Evolutionary conservation across 2,888 invertebrate genomes (phyloP).

Genomic region (Macaria liturata): DNA sequence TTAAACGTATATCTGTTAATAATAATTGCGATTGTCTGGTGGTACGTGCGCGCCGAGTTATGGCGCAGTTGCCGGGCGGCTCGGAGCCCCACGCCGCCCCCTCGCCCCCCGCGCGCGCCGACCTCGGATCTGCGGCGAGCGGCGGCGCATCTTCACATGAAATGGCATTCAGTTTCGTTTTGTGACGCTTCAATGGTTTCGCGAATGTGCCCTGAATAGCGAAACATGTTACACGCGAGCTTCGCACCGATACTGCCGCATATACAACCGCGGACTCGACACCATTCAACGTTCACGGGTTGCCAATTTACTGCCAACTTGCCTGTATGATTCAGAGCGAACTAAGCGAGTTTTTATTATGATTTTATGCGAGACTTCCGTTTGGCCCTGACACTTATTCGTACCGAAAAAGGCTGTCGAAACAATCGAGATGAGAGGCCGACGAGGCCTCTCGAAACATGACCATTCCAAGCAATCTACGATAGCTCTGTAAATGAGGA

Average conservation of each 20-base stretch:
- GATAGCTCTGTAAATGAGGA: conserved; percentile 11
- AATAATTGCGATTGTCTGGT: conserved; percentile 80
- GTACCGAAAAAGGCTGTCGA: conserved; percentile 28
- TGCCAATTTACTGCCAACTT: conserved; percentile 14
- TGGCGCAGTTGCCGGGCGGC: conserved; percentile 73
- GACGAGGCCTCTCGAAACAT: conserved; percentile 17
- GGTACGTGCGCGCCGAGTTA: conserved; percentile 75
- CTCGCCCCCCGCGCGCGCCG: conserved; percentile 44
- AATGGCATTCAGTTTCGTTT: conserved; percentile 69
- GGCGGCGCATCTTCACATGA: conserved; percentile 67
- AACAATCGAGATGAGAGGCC: conserved; percentile 22
- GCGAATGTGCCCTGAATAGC: conserved; percentile 56
- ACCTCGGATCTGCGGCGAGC: conserved; percentile 53
- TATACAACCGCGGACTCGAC: conserved; percentile 27
- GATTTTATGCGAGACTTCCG: conserved; percentile 37
- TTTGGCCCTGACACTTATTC: conserved; percentile 35
- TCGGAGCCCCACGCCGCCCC: conserved; percentile 42
- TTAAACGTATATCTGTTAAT: conserved; percentile 79
- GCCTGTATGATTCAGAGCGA: conserved; percentile 30
- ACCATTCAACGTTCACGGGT: conserved; percentile 12
- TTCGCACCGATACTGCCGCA: conserved; percentile 14
- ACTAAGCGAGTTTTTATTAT: conserved; percentile 32
- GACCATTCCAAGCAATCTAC: conserved; percentile 15
- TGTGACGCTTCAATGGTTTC: conserved; percentile 70
- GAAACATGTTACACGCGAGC: conserved; percentile 31